Evolutionary conservation across 2,797 vertebrate genomes (phyloP).

Genomic region (Menidia menidia): DNA sequence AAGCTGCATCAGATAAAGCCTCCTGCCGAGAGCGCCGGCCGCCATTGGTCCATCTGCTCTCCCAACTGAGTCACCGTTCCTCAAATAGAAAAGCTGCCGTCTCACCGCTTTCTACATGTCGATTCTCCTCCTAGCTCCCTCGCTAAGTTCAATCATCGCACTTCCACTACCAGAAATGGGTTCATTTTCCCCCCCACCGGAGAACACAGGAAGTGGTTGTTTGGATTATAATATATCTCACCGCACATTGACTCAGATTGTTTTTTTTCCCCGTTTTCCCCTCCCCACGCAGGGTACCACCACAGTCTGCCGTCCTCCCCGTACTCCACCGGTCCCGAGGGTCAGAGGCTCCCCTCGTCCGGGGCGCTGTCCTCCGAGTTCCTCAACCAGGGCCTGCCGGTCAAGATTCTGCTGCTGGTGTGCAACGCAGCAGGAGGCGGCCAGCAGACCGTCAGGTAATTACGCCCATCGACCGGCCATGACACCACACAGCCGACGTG

Average conservation of each 20-base stretch:
- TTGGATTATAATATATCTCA: too few relatives aligned
- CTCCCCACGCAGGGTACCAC: slow-evolving; percentile 81
- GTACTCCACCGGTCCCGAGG: slow-evolving; percentile 74
- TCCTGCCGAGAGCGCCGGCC: slow-evolving; percentile 69
- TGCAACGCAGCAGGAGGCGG: slow-evolving; percentile 88
- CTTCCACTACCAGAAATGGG: slow-evolving; percentile 23
- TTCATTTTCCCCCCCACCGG: slow-evolving; percentile 12
- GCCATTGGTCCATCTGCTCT: slow-evolving; percentile 75
- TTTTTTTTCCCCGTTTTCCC: neutral
- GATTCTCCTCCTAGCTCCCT: slow-evolving; percentile 25
- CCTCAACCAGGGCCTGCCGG: slow-evolving; percentile 76
- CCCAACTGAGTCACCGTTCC: slow-evolving; percentile 71
- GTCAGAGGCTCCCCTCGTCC: slow-evolving; percentile 75
- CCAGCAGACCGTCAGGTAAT: slow-evolving; percentile 87
- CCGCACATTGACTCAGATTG: neutral
- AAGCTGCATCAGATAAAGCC: slow-evolving; percentile 70
- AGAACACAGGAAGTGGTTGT: slow-evolving; percentile 1
- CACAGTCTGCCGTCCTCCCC: slow-evolving; percentile 89
- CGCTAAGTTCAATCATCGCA: slow-evolving; percentile 33
- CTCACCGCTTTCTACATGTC: slow-evolving; percentile 49
- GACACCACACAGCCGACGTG: neutral
- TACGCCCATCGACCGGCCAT: neutral
- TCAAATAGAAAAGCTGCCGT: slow-evolving; percentile 72
- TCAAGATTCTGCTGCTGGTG: slow-evolving; percentile 88
- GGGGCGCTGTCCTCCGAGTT: slow-evolving; percentile 86